A percentile compares a stretch with the other conserved stretches of the same genome.
Evolutionary conservation across 2,888 invertebrate genomes (phyloP).

Genomic region (Troides helena): DNA sequence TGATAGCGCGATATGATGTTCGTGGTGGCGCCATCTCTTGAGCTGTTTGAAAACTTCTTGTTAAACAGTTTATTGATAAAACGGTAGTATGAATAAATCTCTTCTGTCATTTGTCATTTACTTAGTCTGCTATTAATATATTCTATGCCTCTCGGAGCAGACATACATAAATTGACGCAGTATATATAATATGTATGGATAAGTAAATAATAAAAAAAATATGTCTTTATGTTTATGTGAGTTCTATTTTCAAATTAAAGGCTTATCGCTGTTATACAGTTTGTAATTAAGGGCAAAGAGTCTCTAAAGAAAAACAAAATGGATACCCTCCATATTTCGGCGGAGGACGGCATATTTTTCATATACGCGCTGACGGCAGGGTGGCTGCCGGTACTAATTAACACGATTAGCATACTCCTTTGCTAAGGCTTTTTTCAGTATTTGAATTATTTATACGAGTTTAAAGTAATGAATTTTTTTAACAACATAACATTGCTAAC

Average conservation of each 20-base stretch:
- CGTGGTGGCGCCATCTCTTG: too few relatives aligned
- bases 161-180: too few relatives aligned
- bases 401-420: conserved; percentile 75
- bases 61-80: too few relatives aligned
- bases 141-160: too few relatives aligned
- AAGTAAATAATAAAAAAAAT: too few relatives aligned
- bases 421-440: conserved; percentile 23
- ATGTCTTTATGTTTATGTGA: background rate
- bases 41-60: too few relatives aligned
- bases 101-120: too few relatives aligned
- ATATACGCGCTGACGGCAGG: conserved; percentile 20
- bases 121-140: too few relatives aligned
- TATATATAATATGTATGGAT: too few relatives aligned
- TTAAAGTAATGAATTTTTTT: background rate
- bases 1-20: too few relatives aligned
- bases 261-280: conserved; percentile 16
- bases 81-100: too few relatives aligned
- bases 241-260: conserved; percentile 14
- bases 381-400: conserved; percentile 66
- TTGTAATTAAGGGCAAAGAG: conserved; percentile 20
- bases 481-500: background rate
- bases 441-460: conserved; percentile 9
- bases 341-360: conserved; percentile 23
- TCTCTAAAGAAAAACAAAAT: conserved; percentile 21
- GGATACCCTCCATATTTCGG: conserved; percentile 18